Evolutionary conservation across 1,140 invertebrate species (phyloP), one percentile per base, ranked within the genome.

Genomic region (Batillaria attramentaria): DNA sequence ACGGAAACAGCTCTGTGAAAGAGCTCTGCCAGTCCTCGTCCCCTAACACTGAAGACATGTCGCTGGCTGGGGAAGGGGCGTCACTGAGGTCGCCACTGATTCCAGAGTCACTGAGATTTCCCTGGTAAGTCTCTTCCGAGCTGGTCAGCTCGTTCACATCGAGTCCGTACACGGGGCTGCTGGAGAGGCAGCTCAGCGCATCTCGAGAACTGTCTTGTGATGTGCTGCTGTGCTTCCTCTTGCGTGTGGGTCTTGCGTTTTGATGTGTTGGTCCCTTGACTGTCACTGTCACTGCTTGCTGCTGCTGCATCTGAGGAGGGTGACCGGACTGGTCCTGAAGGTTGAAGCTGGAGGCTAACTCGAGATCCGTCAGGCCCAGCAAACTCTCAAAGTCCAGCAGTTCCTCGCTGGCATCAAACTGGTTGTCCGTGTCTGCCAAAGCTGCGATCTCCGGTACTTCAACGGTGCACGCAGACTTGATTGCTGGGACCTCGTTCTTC

Each of bases 41-140:
- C n/a, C n/a, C n/a, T n/a, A n/a, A n/a, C n/a, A n/a, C n/a, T n/a
- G n/a, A n/a, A n/a, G n/a, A n/a, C n/a, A n/a, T 81, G 66, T 83
- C 75, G 57, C 72, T 78, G 77, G 84, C 85, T 13, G 86, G 86
- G 10, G 86, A 86, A 18, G 50, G 50, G n/a, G 82, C 84, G 60
- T 85, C 85, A 81, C 83, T 85, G 54, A 81, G 54, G 60, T 86
- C 85, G 84, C 85, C 84, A 60, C 69, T 43, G 31, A 79, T 65
- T 73, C 84, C 82, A 70, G 84, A 85, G 46, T 85, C 85, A 78
- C 82, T 87, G 13, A 77, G 33, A 42, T 72, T 69, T 10, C 62
- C 62, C 24, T 28, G 72, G 39, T n/a, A 68, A 50, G 54, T 24
- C 33, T n/a, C 37, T 78, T 60, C 28, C 65, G 54, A 35, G 46